These are phyloP conservation scores for Bothrops jararaca DNA, from an alignment of 2,113 vertebrate species.

Conservation along the genomic window DNA sequence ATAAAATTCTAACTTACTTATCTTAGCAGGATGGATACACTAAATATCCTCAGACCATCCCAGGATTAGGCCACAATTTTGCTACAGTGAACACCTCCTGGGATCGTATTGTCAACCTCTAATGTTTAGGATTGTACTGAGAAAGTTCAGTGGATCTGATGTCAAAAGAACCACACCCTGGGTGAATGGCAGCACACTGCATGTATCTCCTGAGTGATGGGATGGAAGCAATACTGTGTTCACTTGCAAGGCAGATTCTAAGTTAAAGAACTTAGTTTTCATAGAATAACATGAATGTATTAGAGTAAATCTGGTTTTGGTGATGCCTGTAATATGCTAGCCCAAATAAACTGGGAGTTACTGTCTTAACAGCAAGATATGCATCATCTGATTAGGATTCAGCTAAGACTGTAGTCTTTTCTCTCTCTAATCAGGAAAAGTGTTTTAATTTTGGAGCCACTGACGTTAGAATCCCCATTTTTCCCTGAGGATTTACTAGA, in stretches of 20 bases:
- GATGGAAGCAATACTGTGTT: background rate
- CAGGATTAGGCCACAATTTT: background rate
- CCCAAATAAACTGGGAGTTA: background rate
- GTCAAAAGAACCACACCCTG: background rate
- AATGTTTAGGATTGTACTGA: background rate
- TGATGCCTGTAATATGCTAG: background rate
- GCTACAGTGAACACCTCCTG: background rate
- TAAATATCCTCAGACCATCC: background rate
- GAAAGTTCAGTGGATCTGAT: rapidly evolving
- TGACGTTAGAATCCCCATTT: background rate
- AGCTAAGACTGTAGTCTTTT: background rate
- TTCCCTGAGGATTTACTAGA: background rate
- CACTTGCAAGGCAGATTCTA: background rate
- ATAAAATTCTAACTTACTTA: background rate
- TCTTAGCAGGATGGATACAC: too few species aligned
- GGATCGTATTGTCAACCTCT: background rate
- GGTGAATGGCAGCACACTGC: background rate
- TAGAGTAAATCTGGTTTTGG: too few species aligned
- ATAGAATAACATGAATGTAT: background rate
- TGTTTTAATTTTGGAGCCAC: background rate
- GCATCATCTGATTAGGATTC: background rate
- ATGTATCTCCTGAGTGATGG: background rate
- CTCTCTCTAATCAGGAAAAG: background rate
- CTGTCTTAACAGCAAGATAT: background rate
- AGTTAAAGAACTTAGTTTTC: background rate